Evolutionary conservation across 2,888 invertebrate species (phyloP).

Genomic region (Dynastes maya): DNA sequence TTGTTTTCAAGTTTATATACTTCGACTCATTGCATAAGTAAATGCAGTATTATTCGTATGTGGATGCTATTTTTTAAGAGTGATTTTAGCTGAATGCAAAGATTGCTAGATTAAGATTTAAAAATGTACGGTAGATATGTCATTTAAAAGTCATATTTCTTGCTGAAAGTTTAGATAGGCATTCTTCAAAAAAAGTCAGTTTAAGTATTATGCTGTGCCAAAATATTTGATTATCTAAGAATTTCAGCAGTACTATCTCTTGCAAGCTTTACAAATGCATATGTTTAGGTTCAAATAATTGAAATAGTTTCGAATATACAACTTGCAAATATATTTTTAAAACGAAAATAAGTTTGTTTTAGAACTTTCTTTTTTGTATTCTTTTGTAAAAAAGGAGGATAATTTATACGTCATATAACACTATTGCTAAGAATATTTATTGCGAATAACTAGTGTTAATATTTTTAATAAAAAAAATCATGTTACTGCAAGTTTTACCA

Average conservation of each 20-base stretch:
- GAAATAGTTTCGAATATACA: not conserved
- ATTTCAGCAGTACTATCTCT: not conserved
- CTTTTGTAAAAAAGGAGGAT: not conserved
- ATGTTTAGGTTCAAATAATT: not conserved
- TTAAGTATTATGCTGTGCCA: no score
- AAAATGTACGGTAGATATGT: no score
- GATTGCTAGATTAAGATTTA: no score
- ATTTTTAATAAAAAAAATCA: not conserved
- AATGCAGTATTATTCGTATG: not conserved
- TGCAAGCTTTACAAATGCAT: not conserved
- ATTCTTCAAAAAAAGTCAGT: no score
- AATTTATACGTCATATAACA: not conserved
- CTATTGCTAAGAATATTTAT: not conserved
- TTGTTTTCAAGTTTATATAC: not conserved
- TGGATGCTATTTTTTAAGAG: not conserved
- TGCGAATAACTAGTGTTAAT: not conserved
- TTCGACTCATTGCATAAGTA: not conserved
- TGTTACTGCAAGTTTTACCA: slow-evolving; percentile 32
- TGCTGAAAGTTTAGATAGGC: no score
- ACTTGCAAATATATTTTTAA: not conserved
- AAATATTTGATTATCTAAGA: not conserved
- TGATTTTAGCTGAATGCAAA: not conserved
- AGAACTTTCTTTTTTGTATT: slow-evolving; percentile 33
- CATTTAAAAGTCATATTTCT: no score
- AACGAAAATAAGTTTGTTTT: slow-evolving; percentile 34